A percentile compares a stretch with the other conserved stretches of the same genome.
phyloP scores from a whole-genome alignment of 37 sponge, comb jelly and placozoan species.

The Spongilla lacustris region DNA sequence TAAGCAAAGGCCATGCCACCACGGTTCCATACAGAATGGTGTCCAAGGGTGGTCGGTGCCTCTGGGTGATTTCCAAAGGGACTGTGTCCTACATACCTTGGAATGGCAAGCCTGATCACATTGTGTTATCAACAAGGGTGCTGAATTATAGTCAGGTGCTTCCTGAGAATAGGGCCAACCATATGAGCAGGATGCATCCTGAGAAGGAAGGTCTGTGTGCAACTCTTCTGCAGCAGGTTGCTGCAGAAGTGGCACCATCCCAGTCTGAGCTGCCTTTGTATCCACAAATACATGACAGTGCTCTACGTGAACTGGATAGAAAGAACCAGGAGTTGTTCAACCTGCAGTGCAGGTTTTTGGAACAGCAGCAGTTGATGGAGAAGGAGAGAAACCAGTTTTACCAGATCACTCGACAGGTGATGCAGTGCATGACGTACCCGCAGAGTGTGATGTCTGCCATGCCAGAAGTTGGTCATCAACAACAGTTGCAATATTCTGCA shows the following conservation, averaged over 20 bases:
- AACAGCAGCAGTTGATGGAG: slow-evolving; percentile 58
- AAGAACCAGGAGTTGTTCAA: slow-evolving; percentile 66
- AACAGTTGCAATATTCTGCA: background rate
- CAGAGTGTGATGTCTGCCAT: background rate
- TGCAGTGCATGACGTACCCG: slow-evolving; percentile 26
- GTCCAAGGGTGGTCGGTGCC: slow-evolving; percentile 55
- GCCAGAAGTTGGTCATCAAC: background rate
- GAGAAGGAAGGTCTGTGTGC: slow-evolving; percentile 1
- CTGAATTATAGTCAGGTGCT: slow-evolving; percentile 63
- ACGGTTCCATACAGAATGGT: slow-evolving; percentile 60
- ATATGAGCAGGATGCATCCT: slow-evolving; percentile 11
- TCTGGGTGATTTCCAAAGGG: slow-evolving; percentile 70
- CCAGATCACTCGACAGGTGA: slow-evolving; percentile 34
- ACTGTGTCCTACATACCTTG: slow-evolving; percentile 72
- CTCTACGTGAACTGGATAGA: slow-evolving; percentile 41
- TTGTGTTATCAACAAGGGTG: slow-evolving; percentile 45
- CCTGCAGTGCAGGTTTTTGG: slow-evolving; percentile 42
- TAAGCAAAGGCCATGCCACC: slow-evolving; percentile 41
- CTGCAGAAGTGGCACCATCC: background rate
- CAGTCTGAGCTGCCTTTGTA: background rate
- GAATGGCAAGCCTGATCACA: slow-evolving; percentile 78
- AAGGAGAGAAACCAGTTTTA: slow-evolving; percentile 66
- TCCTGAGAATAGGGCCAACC: slow-evolving; percentile 48
- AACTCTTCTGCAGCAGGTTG: background rate
- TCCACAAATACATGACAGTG: background rate